Conservation (phyloP, 2,797 vertebrate species). For the Sciaenops ocellatus region DNA sequence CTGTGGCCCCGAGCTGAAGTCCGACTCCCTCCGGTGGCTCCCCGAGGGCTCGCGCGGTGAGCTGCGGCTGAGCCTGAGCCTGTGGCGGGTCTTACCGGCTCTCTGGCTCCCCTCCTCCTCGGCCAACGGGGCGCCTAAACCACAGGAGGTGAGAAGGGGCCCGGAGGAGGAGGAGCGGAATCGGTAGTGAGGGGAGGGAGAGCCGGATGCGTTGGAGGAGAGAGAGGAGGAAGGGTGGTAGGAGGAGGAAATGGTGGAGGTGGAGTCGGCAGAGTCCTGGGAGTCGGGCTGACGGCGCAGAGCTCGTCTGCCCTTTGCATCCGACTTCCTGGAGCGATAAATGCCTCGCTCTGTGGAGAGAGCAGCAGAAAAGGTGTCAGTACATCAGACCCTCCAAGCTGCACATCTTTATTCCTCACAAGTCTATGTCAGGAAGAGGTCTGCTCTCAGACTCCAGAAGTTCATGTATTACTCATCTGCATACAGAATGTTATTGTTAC, state of each 20-base stretch:
- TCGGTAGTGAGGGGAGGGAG: constrained; percentile 86
- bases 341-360: constrained; percentile 65
- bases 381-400: neutral
- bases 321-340: constrained; percentile 80
- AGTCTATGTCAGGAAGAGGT: neutral
- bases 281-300: constrained; percentile 86
- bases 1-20: constrained; percentile 85
- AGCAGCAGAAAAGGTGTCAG: neutral
- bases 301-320: constrained; percentile 83
- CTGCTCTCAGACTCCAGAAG: neutral
- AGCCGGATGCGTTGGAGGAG: constrained; percentile 80
- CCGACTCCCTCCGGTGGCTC: constrained; percentile 84
- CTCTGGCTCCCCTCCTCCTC: constrained; percentile 74
- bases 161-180: constrained; percentile 90
- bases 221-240: constrained; percentile 82
- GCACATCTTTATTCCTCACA: neutral
- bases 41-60: constrained; percentile 89
- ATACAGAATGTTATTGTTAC: too few relatives aligned
- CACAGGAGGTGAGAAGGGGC: constrained; percentile 87
- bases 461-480: too few relatives aligned
- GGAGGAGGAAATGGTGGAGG: constrained; percentile 80
- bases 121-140: constrained; percentile 68
- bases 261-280: constrained; percentile 82
- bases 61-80: constrained; percentile 91
- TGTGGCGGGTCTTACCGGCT: constrained; percentile 90